phyloP scores from a whole-genome alignment of 2,797 vertebrate genomes.

The Eleutherodactylus coqui region DNA sequence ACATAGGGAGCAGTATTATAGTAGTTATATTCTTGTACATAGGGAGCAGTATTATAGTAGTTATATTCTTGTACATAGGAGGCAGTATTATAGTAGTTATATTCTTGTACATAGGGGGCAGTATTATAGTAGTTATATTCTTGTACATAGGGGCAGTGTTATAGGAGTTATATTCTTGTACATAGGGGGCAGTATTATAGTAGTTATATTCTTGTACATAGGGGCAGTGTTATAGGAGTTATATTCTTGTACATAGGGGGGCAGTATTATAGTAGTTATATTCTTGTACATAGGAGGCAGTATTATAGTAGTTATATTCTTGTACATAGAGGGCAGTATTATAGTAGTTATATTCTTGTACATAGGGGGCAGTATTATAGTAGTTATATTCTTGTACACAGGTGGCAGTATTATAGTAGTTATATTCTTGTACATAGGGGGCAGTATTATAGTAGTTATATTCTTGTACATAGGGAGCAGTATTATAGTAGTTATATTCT shows the following conservation, averaged over 20 bases:
- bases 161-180: constrained; percentile 16
- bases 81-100: constrained; percentile 9
- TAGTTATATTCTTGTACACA: background rate
- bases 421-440: constrained; percentile 1
- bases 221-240: constrained; percentile 1
- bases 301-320: constrained; percentile 21
- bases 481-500: background rate
- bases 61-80: background rate
- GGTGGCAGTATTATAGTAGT: constrained; percentile 2
- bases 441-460: background rate
- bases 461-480: background rate
- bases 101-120: background rate
- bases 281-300: constrained; percentile 1
- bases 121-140: constrained; percentile 10
- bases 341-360: background rate
- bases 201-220: constrained; percentile 10
- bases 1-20: background rate
- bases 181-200: constrained; percentile 9
- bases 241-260: constrained; percentile 18
- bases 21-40: constrained; percentile 14
- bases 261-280: constrained; percentile 16
- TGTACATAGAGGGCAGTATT: background rate
- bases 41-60: background rate
- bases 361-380: background rate
- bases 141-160: constrained; percentile 10